Conservation (phyloP, 2,888 invertebrate species). For the Rotaria magnacalcarata region DNA sequence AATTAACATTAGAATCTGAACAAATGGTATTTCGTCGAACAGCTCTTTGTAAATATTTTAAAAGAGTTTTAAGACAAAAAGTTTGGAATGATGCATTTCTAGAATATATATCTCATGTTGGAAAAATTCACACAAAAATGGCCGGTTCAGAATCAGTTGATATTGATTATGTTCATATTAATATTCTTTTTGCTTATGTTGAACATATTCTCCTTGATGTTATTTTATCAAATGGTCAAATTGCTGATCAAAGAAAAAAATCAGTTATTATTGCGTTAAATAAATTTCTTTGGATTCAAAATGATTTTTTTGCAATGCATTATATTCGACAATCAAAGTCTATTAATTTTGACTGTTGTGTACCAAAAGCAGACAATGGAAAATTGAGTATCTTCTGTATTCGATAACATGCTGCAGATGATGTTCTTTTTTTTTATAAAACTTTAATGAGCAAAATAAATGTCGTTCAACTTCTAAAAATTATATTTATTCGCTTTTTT, state of each 20-base stretch:
- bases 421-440: too few relatives aligned
- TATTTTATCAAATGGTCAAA: background rate
- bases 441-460: too few relatives aligned
- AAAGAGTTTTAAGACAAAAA: slow-evolving; percentile 19
- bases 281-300: slow-evolving; percentile 1
- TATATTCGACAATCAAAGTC: background rate
- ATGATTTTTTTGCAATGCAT: background rate
- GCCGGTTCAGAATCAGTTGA: background rate
- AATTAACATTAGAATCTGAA: slow-evolving; percentile 2
- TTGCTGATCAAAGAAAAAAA: background rate
- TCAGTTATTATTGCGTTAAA: background rate
- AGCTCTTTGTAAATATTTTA: background rate
- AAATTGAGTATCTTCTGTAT: background rate
- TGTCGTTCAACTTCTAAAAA: too few relatives aligned
- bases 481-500: too few relatives aligned
- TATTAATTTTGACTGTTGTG: background rate
- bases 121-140: background rate
- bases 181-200: background rate
- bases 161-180: background rate
- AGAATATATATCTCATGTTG: slow-evolving; percentile 28
- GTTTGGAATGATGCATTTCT: slow-evolving; percentile 36
- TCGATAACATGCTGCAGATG: background rate
- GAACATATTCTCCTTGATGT: background rate
- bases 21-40: background rate
- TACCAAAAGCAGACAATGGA: background rate